Conservation (phyloP, 2,113 vertebrate genomes). For the Rutilus rutilus region DNA sequence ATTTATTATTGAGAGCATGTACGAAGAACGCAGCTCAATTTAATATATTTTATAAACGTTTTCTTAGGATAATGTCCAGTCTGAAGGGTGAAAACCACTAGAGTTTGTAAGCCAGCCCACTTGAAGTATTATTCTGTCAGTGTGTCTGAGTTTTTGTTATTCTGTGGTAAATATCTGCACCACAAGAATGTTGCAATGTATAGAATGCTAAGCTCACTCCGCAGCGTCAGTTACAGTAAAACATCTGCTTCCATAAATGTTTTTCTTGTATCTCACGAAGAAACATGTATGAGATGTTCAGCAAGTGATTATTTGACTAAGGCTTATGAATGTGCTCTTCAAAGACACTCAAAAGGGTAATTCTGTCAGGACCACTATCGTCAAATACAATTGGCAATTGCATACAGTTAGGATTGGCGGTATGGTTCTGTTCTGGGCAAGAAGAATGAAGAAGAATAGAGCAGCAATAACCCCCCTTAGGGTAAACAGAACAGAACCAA, state of each 20-base stretch:
- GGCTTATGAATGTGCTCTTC: neutral
- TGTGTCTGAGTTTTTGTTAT: neutral
- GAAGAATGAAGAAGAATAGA: no score
- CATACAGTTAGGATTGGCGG: no score
- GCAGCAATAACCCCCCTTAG: no score
- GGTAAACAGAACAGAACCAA: no score
- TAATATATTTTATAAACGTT: neutral
- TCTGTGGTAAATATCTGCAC: conserved; percentile 15
- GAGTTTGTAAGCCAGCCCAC: neutral
- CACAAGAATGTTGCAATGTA: conserved; percentile 18
- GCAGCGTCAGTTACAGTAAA: neutral
- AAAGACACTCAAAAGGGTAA: neutral
- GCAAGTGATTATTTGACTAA: neutral
- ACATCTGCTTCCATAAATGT: neutral
- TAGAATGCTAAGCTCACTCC: neutral
- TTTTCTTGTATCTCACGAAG: neutral
- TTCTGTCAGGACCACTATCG: no score
- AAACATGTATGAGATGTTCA: neutral
- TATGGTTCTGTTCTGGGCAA: no score
- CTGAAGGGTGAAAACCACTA: neutral
- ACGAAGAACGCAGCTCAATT: neutral
- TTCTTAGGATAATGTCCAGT: conserved; percentile 4
- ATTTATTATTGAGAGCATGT: neutral
- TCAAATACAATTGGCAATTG: no score
- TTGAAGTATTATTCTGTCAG: neutral